Conservation (phyloP, 2,113 vertebrate genomes). For the Zosterops pallidus region DNA sequence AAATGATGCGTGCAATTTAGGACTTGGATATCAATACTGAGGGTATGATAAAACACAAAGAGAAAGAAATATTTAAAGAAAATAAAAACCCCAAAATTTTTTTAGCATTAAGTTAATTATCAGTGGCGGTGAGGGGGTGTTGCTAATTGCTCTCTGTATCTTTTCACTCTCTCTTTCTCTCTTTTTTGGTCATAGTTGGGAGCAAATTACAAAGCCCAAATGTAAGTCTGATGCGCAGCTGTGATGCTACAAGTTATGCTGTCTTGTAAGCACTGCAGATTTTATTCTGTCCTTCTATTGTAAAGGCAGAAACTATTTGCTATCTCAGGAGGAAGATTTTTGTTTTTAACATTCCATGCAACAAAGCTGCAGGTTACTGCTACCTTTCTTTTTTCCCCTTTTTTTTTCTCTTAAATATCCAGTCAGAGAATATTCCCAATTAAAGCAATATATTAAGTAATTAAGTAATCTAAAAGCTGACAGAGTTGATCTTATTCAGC, state of each 20-base stretch:
- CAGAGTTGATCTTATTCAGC: neutral
- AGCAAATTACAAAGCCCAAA: neutral
- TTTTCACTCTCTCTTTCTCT: neutral
- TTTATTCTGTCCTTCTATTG: neutral
- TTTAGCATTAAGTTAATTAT: neutral
- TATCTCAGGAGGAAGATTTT: neutral
- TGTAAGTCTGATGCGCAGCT: neutral
- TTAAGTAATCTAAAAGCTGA: neutral
- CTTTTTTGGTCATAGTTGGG: neutral
- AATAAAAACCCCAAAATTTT: neutral
- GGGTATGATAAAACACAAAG: neutral
- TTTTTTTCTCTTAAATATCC: neutral
- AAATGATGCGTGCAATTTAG: neutral
- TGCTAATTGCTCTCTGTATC: neutral
- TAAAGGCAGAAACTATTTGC: neutral
- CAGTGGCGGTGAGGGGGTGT: neutral
- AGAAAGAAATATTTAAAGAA: neutral
- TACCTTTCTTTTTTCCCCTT: neutral
- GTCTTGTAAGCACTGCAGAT: neutral
- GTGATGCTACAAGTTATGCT: neutral
- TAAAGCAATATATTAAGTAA: neutral
- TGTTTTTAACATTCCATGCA: neutral
- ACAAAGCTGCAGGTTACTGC: neutral
- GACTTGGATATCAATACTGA: neutral
- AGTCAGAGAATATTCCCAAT: neutral